Evolutionary conservation across 2,113 vertebrate species (phyloP), one percentile per base, ranked within the genome.

Genomic region (Hyla sarda): DNA sequence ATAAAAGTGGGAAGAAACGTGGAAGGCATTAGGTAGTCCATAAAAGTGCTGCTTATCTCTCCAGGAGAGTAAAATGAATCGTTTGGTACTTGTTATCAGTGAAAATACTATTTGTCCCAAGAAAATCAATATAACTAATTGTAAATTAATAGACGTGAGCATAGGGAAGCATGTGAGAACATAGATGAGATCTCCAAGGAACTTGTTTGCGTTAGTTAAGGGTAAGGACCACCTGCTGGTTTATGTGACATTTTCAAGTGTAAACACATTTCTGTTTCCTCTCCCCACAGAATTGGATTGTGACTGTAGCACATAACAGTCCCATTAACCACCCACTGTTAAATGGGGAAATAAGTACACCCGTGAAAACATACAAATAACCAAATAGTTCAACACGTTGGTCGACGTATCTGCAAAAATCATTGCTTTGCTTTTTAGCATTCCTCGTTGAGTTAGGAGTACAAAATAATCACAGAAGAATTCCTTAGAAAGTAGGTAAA

Each of bases 251-350:
- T 92, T 90, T 92, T 93, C 90, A 92, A 95, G 91, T 92, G 92
- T 95, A 96, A 96, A 96, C 93, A 95, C 92, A 93, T 94, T 93
- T 93, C 92, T 90, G 92, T 90, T 89, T 89, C 84, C 88, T 92
- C 89, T 86, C 88, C 89, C 87, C 87, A 76, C 91, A 91, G 94
- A 92, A 92, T 93, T 90, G 90, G 90, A 87, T 88, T 90, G 90
- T 90, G 89, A 89, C 91, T 8, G 7, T 90, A 75, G 88, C 87
- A 82, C 91, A 92, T 90, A 94, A 91, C 93, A 90, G 93, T 93
- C 93, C 92, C 92, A 95, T 95, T 95, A 95, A 88, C 94, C 93
- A 92, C 94, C 93, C 89, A 93, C 93, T 85, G 92, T 93, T 95
- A 94, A 95, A 93, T 93, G 82, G n/a, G 86, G 89, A 89, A 93